Evolutionary conservation across 2,113 vertebrate genomes (phyloP).

Genomic region (Cichladusa arquata): DNA sequence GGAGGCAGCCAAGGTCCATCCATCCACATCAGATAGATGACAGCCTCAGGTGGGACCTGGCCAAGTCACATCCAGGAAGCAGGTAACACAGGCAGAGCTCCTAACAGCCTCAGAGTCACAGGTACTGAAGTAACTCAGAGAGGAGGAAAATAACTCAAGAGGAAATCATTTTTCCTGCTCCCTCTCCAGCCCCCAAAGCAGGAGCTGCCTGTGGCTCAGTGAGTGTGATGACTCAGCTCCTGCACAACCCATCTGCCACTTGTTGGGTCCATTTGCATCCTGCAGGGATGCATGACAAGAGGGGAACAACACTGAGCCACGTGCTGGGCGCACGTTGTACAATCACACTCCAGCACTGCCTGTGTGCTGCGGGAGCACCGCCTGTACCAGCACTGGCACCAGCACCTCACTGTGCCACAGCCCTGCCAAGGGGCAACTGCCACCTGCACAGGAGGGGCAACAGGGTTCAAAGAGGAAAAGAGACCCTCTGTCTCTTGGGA

Average conservation of each 20-base stretch:
- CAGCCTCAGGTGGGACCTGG: not conserved
- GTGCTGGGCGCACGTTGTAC: not conserved
- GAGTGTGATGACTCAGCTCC: slow-evolving; percentile 28
- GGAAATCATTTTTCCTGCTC: slow-evolving; percentile 40
- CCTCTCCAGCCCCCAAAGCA: not conserved
- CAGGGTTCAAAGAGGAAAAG: not conserved
- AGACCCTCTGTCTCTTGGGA: not conserved
- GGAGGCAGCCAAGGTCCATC: not conserved
- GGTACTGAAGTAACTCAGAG: not conserved
- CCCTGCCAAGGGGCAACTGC: not conserved
- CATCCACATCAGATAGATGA: not conserved
- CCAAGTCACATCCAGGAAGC: not conserved
- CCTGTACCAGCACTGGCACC: fast-evolving
- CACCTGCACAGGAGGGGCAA: not conserved
- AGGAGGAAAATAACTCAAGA: slow-evolving; percentile 5
- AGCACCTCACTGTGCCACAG: fast-evolving
- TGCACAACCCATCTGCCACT: slow-evolving; percentile 14
- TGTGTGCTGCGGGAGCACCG: fast-evolving
- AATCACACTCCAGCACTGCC: not conserved
- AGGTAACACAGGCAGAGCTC: not conserved
- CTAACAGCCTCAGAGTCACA: not conserved
- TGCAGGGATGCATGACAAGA: not conserved
- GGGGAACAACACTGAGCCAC: not conserved
- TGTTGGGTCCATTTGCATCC: slow-evolving; percentile 6
- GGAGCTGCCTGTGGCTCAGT: slow-evolving; percentile 16